Base-by-base conservation (phyloP, 2,797 vertebrate species). In the Anguilla obscura region DNA sequence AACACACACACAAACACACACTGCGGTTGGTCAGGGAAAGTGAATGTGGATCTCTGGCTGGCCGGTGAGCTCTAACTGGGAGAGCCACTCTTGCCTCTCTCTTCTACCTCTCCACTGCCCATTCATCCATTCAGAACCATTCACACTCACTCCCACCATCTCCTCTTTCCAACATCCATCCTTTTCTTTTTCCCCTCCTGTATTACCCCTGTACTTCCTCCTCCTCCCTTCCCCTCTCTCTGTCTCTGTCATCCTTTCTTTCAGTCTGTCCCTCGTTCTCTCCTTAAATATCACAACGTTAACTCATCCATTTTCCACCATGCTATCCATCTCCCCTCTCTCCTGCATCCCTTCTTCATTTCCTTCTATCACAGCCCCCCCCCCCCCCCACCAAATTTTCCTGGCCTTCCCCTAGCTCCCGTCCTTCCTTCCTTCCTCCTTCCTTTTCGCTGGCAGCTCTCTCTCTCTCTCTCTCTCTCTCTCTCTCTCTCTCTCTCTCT, bases 381-480 rank as follows among this genome's bases (percentile, higher is more conserved):
- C 6, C 4, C 10, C 30, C 30, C 90, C 60, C 30, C 27, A 21
- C 88, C 85, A 24, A 18, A 90, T 71, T 90, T 50, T 50, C 63
- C 83, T 66, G 30, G 84, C 86, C 54, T 45, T 85, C 9, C 91
- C 87, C 87, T 87, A 92, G 92, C 90, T 91, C 93, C 92, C 88
- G 90, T 50, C 14, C 90, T 90, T 93, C 93, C 91, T 93, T 90
- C 92, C 92, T 91, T 89, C 92, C 14, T 91, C 92, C 92, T 91
- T 89, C 92, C 14, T 91, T 92, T 93, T 93, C 93, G 92, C 93
- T 92, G 92, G 93, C 86, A 90, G 91, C 90, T 90, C 90, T 90
- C 88, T 48, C 89, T 88, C 66, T 86, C 74, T 88, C 71, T 36
- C 33, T 36, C 36, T 52, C 83, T 58, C 14, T 60, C 50, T 84